phyloP scores from a whole-genome alignment of 1,140 invertebrate species.

The Achroia grisella region DNA sequence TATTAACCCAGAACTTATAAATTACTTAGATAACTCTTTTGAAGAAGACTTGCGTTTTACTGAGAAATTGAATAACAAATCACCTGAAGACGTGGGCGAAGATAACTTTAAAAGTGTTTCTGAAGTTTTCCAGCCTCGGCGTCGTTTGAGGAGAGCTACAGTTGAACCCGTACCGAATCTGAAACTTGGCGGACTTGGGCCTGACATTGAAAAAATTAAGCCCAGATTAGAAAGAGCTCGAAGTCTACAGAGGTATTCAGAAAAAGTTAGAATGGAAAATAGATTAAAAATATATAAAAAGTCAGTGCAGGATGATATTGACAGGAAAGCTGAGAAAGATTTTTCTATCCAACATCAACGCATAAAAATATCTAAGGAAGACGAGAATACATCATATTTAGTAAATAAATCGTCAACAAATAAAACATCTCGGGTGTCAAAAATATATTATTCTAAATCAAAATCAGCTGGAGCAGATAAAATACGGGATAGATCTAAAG shows the following conservation, averaged over 20 bases:
- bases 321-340: slow-evolving; percentile 33
- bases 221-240: slow-evolving; percentile 59
- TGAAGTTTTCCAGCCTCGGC: slow-evolving; percentile 40
- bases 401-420: slow-evolving; percentile 38
- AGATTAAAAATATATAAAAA: slow-evolving; percentile 58
- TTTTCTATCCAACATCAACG: slow-evolving; percentile 13
- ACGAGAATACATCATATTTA: slow-evolving; percentile 38
- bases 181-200: slow-evolving; percentile 56
- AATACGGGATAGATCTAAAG: slow-evolving; percentile 11
- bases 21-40: slow-evolving; percentile 39
- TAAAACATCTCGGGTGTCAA: slow-evolving; percentile 18
- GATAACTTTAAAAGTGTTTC: slow-evolving; percentile 56
- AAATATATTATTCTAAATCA: slow-evolving; percentile 26
- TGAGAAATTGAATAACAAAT: slow-evolving; percentile 28
- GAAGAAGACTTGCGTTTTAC: slow-evolving; percentile 35
- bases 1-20: slow-evolving; percentile 34
- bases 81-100: slow-evolving; percentile 19
- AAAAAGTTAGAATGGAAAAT: slow-evolving; percentile 63
- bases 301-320: slow-evolving; percentile 30
- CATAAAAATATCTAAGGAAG: slow-evolving; percentile 15
- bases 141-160: slow-evolving; percentile 26
- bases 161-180: slow-evolving; percentile 37
- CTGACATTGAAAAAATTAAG: slow-evolving; percentile 57
- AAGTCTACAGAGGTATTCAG: slow-evolving; percentile 63
- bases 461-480: slow-evolving; percentile 25